Percentiles rank a stretch among this genome's conserved stretches.
These are phyloP conservation scores for Lutjanus erythropterus DNA, from an alignment of 2,113 vertebrate species.

Conservation along the genomic window DNA sequence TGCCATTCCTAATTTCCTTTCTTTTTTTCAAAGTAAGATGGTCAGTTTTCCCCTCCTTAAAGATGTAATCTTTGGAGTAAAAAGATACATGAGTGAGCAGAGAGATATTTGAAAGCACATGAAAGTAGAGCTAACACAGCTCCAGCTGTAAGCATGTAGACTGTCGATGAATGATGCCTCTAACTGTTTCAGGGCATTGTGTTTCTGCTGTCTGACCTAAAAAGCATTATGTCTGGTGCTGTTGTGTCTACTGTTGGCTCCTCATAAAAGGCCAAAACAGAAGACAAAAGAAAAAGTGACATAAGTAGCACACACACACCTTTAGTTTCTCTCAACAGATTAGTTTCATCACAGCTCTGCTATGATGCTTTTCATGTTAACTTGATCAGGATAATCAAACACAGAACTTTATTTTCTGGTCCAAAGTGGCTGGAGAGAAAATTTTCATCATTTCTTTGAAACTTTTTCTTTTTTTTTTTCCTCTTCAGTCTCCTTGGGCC, in stretches of 20 bases:
- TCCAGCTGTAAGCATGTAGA: conserved; percentile 23
- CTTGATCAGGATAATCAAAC: conserved; percentile 57
- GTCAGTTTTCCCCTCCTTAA: neutral
- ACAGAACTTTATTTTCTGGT: neutral
- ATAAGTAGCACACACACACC: conserved; percentile 51
- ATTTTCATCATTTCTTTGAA: neutral
- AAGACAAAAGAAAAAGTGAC: neutral
- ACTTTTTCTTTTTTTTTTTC: too few relatives aligned
- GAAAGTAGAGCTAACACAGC: neutral
- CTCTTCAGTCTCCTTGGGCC: neutral
- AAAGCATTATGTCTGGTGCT: neutral
- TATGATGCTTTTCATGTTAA: conserved; percentile 63
- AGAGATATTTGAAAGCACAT: neutral
- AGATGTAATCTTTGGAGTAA: conserved; percentile 16
- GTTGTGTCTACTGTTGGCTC: neutral
- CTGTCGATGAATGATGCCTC: conserved; percentile 13
- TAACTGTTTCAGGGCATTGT: conserved; percentile 20
- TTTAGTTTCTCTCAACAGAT: conserved; percentile 16
- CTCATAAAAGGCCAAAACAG: neutral
- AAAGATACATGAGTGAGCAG: conserved; percentile 17
- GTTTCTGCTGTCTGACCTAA: conserved; percentile 31
- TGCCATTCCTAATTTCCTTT: neutral
- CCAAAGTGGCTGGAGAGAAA: neutral
- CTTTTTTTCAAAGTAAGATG: neutral
- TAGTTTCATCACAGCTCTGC: conserved; percentile 53